Evolutionary conservation across 1,140 invertebrate genomes (phyloP).

Genomic region (Triops longicaudatus): DNA sequence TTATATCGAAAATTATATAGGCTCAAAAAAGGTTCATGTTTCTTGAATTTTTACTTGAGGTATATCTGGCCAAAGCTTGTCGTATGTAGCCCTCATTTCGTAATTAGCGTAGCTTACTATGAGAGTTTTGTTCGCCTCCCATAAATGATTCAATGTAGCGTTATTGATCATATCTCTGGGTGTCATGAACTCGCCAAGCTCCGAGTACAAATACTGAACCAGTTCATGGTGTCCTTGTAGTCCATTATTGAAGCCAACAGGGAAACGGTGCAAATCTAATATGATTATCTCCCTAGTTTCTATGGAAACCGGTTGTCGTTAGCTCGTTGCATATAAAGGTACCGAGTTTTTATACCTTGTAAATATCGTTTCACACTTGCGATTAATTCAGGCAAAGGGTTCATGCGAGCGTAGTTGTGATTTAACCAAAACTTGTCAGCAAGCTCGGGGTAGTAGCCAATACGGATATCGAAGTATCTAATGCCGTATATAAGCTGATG

Average conservation of each 20-base stretch:
- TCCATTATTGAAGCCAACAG: slow-evolving; percentile 47
- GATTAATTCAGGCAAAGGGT: slow-evolving; percentile 52
- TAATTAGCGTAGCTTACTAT: slow-evolving; percentile 35
- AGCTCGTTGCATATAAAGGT: background rate
- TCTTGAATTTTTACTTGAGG: slow-evolving; percentile 39
- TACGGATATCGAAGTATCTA: slow-evolving; percentile 66
- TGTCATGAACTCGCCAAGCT: slow-evolving; percentile 50
- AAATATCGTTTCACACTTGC: slow-evolving; percentile 54
- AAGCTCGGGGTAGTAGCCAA: slow-evolving; percentile 55
- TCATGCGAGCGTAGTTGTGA: slow-evolving; percentile 56
- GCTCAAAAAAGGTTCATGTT: background rate
- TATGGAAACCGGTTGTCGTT: background rate
- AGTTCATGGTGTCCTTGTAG: slow-evolving; percentile 44
- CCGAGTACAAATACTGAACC: slow-evolving; percentile 48
- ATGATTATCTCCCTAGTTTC: slow-evolving; percentile 50
- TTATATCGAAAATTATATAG: background rate
- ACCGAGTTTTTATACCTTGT: slow-evolving; percentile 29
- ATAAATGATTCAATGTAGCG: slow-evolving; percentile 48
- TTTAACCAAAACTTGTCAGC: slow-evolving; percentile 46
- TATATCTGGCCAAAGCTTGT: slow-evolving; percentile 60
- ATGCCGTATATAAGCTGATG: slow-evolving; percentile 68
- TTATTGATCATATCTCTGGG: slow-evolving; percentile 35
- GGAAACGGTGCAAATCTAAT: slow-evolving; percentile 61
- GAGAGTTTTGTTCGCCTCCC: slow-evolving; percentile 32
- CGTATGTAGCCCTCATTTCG: slow-evolving; percentile 32